phyloP scores from a whole-genome alignment of 1,140 invertebrate genomes.

The Drosophila parabipectinata region DNA sequence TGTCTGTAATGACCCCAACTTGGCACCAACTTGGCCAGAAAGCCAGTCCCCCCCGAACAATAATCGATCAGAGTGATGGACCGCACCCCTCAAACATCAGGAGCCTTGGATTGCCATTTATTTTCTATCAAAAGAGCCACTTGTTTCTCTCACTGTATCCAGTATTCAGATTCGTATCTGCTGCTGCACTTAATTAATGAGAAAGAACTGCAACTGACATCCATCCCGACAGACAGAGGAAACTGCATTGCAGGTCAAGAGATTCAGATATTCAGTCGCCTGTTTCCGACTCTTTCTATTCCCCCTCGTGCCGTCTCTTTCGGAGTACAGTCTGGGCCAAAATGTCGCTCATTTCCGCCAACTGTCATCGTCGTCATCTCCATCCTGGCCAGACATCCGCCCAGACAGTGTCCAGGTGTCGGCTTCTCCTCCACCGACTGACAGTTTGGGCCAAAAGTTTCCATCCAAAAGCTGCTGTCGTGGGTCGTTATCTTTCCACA shows the following conservation, averaged over 20 bases:
- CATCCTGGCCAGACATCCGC: conserved; percentile 38
- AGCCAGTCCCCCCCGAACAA: conserved; percentile 35
- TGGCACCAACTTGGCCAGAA: conserved; percentile 22
- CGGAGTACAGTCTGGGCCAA: conserved; percentile 36
- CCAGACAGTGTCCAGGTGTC: conserved; percentile 41
- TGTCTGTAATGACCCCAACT: conserved; percentile 28
- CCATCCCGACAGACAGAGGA: conserved; percentile 12
- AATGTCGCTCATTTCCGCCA: conserved; percentile 36
- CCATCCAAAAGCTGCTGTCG: conserved; percentile 5
- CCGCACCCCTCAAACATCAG: conserved; percentile 48
- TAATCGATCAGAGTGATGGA: conserved; percentile 54
- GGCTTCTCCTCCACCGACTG: conserved; percentile 24
- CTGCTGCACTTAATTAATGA: conserved; percentile 50
- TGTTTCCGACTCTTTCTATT: background rate
- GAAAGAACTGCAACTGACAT: conserved; percentile 29
- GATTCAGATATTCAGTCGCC: conserved; percentile 45
- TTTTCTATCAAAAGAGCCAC: conserved; percentile 14
- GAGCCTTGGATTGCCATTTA: conserved; percentile 14
- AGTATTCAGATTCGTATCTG: conserved; percentile 36
- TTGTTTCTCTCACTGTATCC: conserved; percentile 11
- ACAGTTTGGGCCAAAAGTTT: conserved; percentile 43
- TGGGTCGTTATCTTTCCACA: background rate
- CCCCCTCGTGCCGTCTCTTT: background rate
- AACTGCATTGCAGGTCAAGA: conserved; percentile 57
- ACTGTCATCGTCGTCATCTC: conserved; percentile 16